phyloP scores from a whole-genome alignment of 2,113 vertebrate genomes.

The Bucco capensis region DNA sequence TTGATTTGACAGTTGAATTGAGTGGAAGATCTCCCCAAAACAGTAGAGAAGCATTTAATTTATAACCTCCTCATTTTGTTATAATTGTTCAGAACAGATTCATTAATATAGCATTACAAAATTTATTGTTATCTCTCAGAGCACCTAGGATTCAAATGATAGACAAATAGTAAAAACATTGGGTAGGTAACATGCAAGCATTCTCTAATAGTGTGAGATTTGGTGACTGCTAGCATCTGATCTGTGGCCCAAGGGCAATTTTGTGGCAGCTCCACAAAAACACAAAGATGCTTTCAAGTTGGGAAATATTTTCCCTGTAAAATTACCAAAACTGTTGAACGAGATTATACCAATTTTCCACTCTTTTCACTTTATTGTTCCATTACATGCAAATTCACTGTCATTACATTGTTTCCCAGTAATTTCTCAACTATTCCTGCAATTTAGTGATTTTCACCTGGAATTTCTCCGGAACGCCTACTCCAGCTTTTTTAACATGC shows the following conservation, averaged over 20 bases:
- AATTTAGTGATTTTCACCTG: background rate
- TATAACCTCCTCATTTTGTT: conserved; percentile 49
- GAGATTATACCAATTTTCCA: background rate
- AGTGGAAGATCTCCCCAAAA: conserved; percentile 62
- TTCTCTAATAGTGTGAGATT: background rate
- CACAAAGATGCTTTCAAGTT: background rate
- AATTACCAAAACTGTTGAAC: background rate
- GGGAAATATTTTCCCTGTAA: background rate
- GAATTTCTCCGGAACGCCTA: background rate
- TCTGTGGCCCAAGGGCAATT: background rate
- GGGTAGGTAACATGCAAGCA: background rate
- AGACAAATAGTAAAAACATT: background rate
- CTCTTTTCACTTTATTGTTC: background rate
- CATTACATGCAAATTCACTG: conserved; percentile 12
- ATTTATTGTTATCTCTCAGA: conserved; percentile 42
- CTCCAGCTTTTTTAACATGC: background rate
- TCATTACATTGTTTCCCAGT: background rate
- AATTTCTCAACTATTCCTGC: background rate
- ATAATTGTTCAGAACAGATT: conserved; percentile 54
- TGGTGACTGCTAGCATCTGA: background rate
- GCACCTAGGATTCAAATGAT: background rate
- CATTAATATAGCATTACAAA: conserved; percentile 51
- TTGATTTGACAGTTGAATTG: conserved; percentile 73
- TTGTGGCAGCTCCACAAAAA: background rate
- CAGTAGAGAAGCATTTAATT: conserved; percentile 63